Evolutionary conservation across 2,797 vertebrate species (phyloP), one percentile per base, ranked within the genome.

Genomic region (Brachymystax lenok): DNA sequence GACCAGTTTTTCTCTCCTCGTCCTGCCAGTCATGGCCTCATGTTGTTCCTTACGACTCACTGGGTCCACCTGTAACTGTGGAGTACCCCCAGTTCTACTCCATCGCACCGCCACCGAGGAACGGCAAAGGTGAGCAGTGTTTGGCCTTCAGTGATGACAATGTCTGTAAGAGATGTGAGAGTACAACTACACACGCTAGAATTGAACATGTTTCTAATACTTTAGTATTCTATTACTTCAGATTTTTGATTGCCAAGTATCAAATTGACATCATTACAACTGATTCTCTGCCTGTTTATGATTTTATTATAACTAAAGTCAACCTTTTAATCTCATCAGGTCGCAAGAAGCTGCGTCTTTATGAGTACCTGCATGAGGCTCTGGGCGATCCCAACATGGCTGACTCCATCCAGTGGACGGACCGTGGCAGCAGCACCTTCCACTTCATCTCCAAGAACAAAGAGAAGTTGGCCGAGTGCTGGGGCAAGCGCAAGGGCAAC

Each of bases 401-500:
- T 0, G 96, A 97, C 89, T 98, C 98, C 33, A 99, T 99, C 86
- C 97, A 99, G 61, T 99, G 98, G 98, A 96, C 98, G 0, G 98
- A 99, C 91, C 94, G 93, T 12, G 74, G 91, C 73, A 97, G 90
- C 4, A 98, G 98, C 16, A 92, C 96, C 85, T 99, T 99, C 88
- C 98, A 99, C 89, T 99, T 99, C 83, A 89, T 99, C 80, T 99
- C 98, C 28, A 99, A 99, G 91, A 98, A 99, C 92, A 99, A 99
- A 86, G 98, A 99, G 90, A 97, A 95, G 91, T 93, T 99, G 86
- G 98, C 98, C 0, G 96, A 99, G 90, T 93, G 96, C 80, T 99
- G 98, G 98, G 98, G 98, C 68, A 95, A 97, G 83, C 95, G 96
- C 81, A 99, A 99, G 83, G 98, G 98, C 81, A 99, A 99, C 91